These are phyloP conservation scores for Otolemur crassicaudatus DNA, from an alignment of 2,797 vertebrate genomes.

Conservation along the genomic window DNA sequence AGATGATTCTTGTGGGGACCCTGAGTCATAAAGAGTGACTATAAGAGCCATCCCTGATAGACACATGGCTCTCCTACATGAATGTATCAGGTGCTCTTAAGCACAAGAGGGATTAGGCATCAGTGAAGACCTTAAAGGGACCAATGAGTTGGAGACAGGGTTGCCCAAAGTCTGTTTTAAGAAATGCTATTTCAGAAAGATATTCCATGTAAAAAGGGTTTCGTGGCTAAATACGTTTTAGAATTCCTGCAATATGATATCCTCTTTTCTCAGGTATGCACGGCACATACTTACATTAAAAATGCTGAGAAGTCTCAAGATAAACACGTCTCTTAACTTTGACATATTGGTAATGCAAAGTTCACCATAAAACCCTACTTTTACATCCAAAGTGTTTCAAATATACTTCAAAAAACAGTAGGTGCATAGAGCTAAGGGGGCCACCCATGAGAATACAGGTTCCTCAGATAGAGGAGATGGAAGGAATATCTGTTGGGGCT, in stretches of 20 bases:
- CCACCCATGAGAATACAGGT: not conserved
- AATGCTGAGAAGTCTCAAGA: not conserved
- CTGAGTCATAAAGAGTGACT: not conserved
- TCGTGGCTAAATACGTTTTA: not conserved
- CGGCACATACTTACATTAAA: not conserved
- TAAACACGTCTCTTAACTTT: not conserved
- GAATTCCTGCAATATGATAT: not conserved
- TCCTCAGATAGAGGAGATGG: not conserved
- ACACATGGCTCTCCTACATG: not conserved
- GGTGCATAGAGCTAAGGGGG: not conserved
- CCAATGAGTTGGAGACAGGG: not conserved
- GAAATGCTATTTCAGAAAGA: not conserved
- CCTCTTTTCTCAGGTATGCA: not conserved
- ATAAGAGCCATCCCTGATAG: not conserved
- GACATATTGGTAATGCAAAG: not conserved
- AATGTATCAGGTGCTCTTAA: not conserved
- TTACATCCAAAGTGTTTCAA: not conserved
- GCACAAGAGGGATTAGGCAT: not conserved
- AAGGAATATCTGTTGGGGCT: not conserved
- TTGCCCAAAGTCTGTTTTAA: not conserved
- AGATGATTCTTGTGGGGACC: not conserved
- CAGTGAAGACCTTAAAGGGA: not conserved
- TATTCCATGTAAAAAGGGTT: not conserved
- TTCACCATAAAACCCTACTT: not conserved
- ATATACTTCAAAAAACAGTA: not conserved